Percentiles rank a stretch among this genome's conserved stretches.
Conservation (phyloP, 2,888 invertebrate genomes). For the Chelonus formosanus region DNA sequence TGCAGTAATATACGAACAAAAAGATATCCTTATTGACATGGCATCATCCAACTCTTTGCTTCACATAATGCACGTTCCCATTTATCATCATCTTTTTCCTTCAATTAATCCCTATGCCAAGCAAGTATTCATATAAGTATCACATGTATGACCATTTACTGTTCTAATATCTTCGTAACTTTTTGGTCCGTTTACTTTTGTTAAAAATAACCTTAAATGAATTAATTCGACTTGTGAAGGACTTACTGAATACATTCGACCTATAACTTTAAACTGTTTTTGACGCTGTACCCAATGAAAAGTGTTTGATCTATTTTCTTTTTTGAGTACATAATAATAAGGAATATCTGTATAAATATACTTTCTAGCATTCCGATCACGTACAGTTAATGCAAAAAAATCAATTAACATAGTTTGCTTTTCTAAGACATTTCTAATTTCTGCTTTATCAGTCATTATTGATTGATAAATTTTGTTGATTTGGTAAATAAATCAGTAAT, state of each 20-base stretch:
- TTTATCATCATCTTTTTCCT: slow-evolving; percentile 10
- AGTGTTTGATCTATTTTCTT: no score
- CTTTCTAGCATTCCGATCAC: no score
- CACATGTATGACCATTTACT: slow-evolving; percentile 45
- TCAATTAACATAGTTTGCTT: no score
- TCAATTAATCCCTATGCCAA: background rate
- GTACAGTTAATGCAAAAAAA: no score
- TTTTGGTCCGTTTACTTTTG: slow-evolving; percentile 47
- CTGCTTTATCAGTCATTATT: background rate
- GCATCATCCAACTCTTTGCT: slow-evolving; percentile 25
- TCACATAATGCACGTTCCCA: slow-evolving; percentile 42
- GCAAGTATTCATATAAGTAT: slow-evolving; percentile 4
- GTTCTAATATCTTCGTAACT: slow-evolving; percentile 48
- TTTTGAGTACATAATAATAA: no score
- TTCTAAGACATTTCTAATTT: no score
- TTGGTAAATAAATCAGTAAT: slow-evolving; percentile 39
- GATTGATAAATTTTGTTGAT: slow-evolving; percentile 13
- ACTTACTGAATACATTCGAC: slow-evolving; percentile 47
- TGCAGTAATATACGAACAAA: slow-evolving; percentile 34
- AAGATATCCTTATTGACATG: slow-evolving; percentile 1
- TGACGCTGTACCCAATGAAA: slow-evolving; percentile 11
- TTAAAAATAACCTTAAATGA: slow-evolving; percentile 47
- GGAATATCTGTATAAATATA: no score
- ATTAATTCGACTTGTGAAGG: slow-evolving; percentile 46
- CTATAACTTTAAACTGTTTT: slow-evolving; percentile 38